Base-by-base conservation (phyloP, 2,888 invertebrate species). In the Hymenopus coronatus region DNA sequence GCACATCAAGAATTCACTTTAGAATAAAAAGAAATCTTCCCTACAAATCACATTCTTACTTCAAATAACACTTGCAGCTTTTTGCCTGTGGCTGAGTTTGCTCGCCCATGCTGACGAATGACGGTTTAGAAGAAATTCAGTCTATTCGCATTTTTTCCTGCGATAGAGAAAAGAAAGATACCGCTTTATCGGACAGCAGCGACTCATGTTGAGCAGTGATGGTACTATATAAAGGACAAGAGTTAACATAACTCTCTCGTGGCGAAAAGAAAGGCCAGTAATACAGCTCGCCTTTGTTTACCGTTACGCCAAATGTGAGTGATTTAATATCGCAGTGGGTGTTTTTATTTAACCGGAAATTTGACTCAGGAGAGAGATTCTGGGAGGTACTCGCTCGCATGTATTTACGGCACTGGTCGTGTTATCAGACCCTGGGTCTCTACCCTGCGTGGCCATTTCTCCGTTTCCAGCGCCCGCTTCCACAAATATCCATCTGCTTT, bases 261-360 rank as follows among this genome's bases (percentile, higher is more conserved):
- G 46, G 30, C 25, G 54, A 70, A 20, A 70, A 70, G 54, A 20
- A 70, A 70, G 20, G 20, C 54, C 25, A 70, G 54, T 70, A 70
- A 70, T 70, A 70, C 20, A 70, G 20, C 30, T 82, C 85, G 81
- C 85, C 28, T 88, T 89, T 89, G 89, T 89, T 88, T 88, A 89
- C 88, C 81, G 83, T 81, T 88, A 88, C 88, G 89, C 89, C 89
- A 89, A 89, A 89, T 89, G 84, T 88, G 40, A 83, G 89, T 89
- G 89, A 89, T 89, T 88, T 89, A 89, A 84, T 46, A 88, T 33
- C 88, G 40, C 84, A 84, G 84, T 46, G 89, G 89, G 89, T 85
- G 85, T 89, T 89, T 89, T 89, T 89, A 89, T 89, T 87, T 89
- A 88, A 88, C 88, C 89, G 82, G 83, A 87, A 89, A 89, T 89